phyloP scores from a whole-genome alignment of 2,888 invertebrate species.

The Parasteatoda lunata region DNA sequence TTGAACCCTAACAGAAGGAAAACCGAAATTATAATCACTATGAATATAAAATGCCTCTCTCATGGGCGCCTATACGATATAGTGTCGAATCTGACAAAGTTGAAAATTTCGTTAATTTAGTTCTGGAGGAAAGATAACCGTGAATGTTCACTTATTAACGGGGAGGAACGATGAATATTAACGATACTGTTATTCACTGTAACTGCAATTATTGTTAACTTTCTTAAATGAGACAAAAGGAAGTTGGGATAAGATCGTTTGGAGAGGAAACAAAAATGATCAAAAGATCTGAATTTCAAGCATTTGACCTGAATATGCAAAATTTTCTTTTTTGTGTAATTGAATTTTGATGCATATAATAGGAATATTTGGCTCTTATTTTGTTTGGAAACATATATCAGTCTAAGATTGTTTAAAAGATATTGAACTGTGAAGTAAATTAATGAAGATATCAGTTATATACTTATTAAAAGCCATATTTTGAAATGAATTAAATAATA shows the following conservation, averaged over 20 bases:
- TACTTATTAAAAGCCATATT: too few species aligned
- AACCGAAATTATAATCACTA: conserved; percentile 46
- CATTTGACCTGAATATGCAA: too few species aligned
- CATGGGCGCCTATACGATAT: background rate
- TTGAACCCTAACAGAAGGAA: conserved; percentile 17
- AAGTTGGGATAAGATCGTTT: background rate
- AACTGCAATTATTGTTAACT: background rate
- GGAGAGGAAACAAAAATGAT: background rate
- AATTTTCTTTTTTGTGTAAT: too few species aligned
- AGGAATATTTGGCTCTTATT: background rate
- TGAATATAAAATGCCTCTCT: conserved; percentile 20
- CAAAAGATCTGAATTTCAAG: too few species aligned
- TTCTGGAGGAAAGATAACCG: background rate
- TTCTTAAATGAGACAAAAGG: conserved; percentile 1
- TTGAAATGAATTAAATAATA: too few species aligned
- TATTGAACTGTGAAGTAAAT: too few species aligned
- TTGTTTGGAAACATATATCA: too few species aligned
- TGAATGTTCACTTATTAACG: background rate
- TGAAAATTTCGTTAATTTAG: conserved; percentile 9
- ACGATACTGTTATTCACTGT: background rate
- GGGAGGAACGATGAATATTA: background rate
- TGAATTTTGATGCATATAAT: background rate
- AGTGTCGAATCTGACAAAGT: conserved; percentile 22
- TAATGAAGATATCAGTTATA: too few species aligned
- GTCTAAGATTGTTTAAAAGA: too few species aligned